phyloP scores from a whole-genome alignment of 2,888 invertebrate genomes.

The Rapana venosa region DNA sequence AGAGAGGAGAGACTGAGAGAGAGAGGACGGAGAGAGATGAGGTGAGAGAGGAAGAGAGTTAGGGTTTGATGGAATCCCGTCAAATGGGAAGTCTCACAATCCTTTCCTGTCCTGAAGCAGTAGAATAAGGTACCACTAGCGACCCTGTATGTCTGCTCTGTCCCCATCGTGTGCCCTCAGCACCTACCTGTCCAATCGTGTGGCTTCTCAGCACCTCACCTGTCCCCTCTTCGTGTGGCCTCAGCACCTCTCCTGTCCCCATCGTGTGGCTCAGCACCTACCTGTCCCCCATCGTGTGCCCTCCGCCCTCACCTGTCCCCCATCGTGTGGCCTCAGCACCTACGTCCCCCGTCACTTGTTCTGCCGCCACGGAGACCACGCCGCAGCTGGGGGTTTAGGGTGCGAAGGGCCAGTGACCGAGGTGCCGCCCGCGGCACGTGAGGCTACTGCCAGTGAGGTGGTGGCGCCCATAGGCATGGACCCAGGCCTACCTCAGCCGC shows the following conservation, averaged over 20 bases:
- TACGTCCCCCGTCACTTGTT: not conserved
- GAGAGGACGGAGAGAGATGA: not conserved
- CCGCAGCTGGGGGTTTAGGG: conserved; percentile 51
- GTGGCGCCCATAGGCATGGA: conserved; percentile 67
- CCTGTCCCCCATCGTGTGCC: no score
- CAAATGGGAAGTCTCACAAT: not conserved
- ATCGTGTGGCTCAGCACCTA: no score
- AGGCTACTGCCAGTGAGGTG: no score
- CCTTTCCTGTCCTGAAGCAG: not conserved
- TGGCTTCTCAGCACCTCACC: not conserved
- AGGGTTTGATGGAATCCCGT: not conserved
- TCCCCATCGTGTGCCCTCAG: no score
- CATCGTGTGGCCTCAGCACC: not conserved
- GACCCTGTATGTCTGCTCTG: not conserved
- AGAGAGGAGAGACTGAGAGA: not conserved
- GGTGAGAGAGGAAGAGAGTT: not conserved
- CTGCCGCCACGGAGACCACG: not conserved
- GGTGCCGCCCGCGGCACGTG: conserved; percentile 66
- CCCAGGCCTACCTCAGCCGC: conserved; percentile 82
- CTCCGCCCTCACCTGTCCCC: not conserved
- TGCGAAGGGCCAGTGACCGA: conserved; percentile 61
- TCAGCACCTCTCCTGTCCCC: no score
- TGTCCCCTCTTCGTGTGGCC: no score
- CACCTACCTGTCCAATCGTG: not conserved
- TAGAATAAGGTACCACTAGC: not conserved